phyloP scores from a whole-genome alignment of 2,888 invertebrate genomes.

The Chalcis sispes region DNA sequence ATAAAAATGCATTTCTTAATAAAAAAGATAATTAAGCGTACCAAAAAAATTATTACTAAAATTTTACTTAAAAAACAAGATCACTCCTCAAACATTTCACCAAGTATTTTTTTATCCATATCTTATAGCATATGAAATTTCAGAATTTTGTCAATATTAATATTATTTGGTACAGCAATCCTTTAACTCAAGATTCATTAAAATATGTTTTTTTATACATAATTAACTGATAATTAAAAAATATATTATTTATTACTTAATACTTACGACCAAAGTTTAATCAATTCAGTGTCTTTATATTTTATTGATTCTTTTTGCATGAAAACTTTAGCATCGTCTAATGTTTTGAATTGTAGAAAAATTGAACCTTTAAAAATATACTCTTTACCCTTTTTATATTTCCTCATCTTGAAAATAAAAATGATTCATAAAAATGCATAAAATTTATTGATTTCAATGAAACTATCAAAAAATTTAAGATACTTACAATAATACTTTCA shows the following conservation, averaged over 20 bases:
- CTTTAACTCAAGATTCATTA: constrained; percentile 23
- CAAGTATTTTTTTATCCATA: no score
- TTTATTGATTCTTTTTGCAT: constrained; percentile 83
- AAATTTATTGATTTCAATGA: background rate
- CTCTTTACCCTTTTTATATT: constrained; percentile 81
- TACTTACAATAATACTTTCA: constrained; percentile 75
- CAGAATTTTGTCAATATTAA: no score
- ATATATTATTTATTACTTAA: background rate
- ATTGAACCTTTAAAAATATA: constrained; percentile 93
- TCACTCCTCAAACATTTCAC: no score
- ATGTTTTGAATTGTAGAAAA: constrained; percentile 89
- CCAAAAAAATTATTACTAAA: no score
- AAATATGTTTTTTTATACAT: constrained; percentile 1
- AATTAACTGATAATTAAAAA: no score
- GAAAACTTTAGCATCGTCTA: constrained; percentile 89
- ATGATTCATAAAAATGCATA: background rate
- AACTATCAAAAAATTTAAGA: constrained; percentile 5
- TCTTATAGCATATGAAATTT: no score
- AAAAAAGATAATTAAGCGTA: no score
- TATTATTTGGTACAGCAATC: constrained; percentile 8
- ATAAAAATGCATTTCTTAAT: no score
- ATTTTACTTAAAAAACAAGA: no score
- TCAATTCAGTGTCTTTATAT: constrained; percentile 81
- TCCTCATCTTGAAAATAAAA: constrained; percentile 75
- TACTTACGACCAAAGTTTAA: constrained; percentile 83